Percentiles rank a stretch among this genome's conserved stretches.
phyloP scores from a whole-genome alignment of 2,888 invertebrate species.

The Drosophila rellima region DNA sequence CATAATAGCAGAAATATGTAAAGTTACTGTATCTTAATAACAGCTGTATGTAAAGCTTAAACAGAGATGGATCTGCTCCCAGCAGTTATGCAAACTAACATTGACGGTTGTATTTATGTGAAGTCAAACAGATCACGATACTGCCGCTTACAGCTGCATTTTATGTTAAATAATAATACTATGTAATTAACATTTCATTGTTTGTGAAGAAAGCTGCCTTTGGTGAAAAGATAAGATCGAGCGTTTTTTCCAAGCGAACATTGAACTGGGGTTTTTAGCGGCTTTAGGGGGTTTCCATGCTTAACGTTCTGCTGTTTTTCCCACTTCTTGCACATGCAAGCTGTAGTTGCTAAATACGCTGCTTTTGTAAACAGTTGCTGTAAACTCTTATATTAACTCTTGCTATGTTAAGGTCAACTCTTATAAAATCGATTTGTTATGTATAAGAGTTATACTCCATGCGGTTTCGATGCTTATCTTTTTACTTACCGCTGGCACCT shows the following conservation, averaged over 20 bases:
- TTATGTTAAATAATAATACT: not conserved
- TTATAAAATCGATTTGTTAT: not conserved
- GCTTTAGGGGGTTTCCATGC: not conserved
- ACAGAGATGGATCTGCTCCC: not conserved
- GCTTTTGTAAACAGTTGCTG: not conserved
- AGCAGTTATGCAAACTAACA: not conserved
- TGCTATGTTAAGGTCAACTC: not conserved
- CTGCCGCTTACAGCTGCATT: not conserved
- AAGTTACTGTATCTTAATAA: not conserved
- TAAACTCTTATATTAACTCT: not conserved
- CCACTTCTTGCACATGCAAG: not conserved
- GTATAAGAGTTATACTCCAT: not conserved
- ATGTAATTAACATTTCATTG: not conserved
- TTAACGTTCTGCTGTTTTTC: not conserved
- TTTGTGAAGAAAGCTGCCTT: not conserved
- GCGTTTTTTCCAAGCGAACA: not conserved
- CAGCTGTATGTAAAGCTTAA: not conserved
- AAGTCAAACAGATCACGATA: not conserved
- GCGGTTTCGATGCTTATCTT: not conserved
- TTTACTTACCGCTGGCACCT: slow-evolving; percentile 93
- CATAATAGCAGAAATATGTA: not conserved
- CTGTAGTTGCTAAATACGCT: not conserved
- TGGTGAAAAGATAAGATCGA: not conserved
- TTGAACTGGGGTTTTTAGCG: not conserved
- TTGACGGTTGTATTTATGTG: not conserved